These are phyloP conservation scores for Drosophila tristis DNA, from an alignment of 1,140 invertebrate genomes.

Conservation along the genomic window DNA sequence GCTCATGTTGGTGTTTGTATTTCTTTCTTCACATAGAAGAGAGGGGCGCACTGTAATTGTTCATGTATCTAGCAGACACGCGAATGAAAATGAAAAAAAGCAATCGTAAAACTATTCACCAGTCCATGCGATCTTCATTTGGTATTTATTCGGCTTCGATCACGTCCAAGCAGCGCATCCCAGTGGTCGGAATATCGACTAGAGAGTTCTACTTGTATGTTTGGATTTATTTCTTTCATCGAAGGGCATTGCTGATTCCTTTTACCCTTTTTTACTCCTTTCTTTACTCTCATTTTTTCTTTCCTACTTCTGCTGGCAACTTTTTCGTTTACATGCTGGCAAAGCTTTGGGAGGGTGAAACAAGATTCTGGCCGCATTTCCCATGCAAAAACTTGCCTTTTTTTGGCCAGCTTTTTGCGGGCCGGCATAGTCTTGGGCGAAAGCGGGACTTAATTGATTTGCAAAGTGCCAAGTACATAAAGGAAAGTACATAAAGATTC, in stretches of 20 bases:
- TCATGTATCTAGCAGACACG: no score
- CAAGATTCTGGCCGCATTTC: constrained; percentile 7
- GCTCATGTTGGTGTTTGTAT: no score
- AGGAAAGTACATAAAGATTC: constrained; percentile 44
- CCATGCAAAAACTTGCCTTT: constrained; percentile 47
- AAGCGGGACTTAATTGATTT: constrained; percentile 77
- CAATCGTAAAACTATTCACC: no score
- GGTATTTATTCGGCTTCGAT: no score
- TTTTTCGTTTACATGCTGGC: constrained; percentile 62
- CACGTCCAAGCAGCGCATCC: no score
- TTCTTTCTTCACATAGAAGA: neutral
- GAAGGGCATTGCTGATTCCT: no score
- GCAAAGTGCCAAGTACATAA: constrained; percentile 65
- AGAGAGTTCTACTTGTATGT: constrained; percentile 18
- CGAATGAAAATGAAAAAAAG: no score
- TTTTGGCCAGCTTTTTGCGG: constrained; percentile 13
- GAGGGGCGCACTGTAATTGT: no score
- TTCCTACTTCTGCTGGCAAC: neutral
- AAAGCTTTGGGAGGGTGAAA: constrained; percentile 46
- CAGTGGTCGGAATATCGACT: neutral
- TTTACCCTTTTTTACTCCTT: neutral
- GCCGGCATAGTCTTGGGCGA: constrained; percentile 60
- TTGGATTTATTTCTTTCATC: neutral
- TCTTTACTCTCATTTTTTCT: neutral
- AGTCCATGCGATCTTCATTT: no score